Evolutionary conservation across 2,888 invertebrate genomes (phyloP), one percentile per base, ranked within the genome.

Genomic region (Melanotus villosus): DNA sequence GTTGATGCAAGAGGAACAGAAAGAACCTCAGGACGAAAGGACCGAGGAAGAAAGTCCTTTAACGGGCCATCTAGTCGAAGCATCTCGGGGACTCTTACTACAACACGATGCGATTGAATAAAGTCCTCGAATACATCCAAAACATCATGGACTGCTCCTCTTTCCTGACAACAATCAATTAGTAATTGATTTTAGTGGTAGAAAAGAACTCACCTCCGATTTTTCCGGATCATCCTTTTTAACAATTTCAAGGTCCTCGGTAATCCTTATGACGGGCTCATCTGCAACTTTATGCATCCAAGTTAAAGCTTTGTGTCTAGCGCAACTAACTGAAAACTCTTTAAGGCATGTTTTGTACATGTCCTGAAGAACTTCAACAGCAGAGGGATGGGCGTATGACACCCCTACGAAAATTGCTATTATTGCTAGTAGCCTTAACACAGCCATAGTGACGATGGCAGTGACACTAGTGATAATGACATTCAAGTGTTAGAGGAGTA

Each of bases 51-150:
- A 68, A 89, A 87, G 72, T 86, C 85, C 21, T 88, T 87, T 26
- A 89, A 86, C 54, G 88, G 87, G 77, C 88, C 89, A 73, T 86
- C 87, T 9, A 86, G 81, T 43, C 87, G 85, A 72, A 89, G 84
- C 21, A 86, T 90, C 80, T 90, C 89, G 5, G 94, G 94, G 62
- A 93, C 88, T 84, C 90, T 91, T 78, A 93, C 90, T 80, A 90
- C 89, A 38, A 95, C 83, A n/a, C 91, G 89, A 83, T 95, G 94
- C 19, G 90, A 91, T 78, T 91, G 89, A 63, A 95, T 84, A 82
- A 93, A 95, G 62, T 88, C 84, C 77, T 94, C 94, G 72, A 94
- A 89, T 81, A 88, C 88, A 77, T 94, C 91, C 73, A 94, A 88
- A 79, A 93, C 87, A 73, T 88, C 88, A 72, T 89, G 84, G 52